A percentile compares a stretch with the other conserved stretches of the same genome.
Evolutionary conservation across 2,797 vertebrate genomes (phyloP).

Genomic region (Sparus aurata): DNA sequence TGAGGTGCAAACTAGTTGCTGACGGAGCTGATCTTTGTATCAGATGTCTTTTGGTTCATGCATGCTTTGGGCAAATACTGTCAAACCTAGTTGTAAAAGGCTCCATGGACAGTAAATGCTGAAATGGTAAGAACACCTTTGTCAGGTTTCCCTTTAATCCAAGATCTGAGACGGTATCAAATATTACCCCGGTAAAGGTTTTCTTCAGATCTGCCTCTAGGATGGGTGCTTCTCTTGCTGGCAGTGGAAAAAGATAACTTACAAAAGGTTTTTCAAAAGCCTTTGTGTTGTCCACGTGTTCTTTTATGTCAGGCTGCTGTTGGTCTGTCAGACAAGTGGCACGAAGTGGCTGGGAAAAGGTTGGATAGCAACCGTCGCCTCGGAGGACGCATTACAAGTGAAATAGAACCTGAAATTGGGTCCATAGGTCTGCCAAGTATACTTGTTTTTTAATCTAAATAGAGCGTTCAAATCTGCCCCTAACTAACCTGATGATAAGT

Average conservation of each 20-base stretch:
- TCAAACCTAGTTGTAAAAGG: conserved; percentile 1
- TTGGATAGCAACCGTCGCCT: conserved; percentile 3
- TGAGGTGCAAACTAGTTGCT: conserved; percentile 17
- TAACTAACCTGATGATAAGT: background rate
- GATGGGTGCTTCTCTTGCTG: background rate
- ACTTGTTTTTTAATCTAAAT: background rate
- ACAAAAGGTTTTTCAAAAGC: conserved; percentile 1
- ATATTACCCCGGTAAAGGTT: conserved; percentile 10
- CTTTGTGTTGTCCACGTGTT: background rate
- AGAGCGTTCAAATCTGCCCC: background rate
- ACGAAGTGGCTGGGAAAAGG: conserved; percentile 12
- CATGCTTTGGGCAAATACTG: conserved; percentile 4
- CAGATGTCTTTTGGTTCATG: background rate
- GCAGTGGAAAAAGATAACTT: conserved; percentile 7
- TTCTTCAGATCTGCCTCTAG: conserved; percentile 2
- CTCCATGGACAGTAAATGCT: background rate
- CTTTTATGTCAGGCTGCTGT: conserved; percentile 20
- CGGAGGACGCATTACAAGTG: background rate
- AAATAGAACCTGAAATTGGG: conserved; percentile 8
- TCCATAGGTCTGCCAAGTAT: background rate
- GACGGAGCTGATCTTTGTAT: conserved; percentile 5
- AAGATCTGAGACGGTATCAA: conserved; percentile 10
- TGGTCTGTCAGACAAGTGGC: background rate
- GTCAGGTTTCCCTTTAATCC: conserved; percentile 9
- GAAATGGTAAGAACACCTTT: background rate